Conservation (phyloP, 2,888 invertebrate species). For the Nudaria mundana region DNA sequence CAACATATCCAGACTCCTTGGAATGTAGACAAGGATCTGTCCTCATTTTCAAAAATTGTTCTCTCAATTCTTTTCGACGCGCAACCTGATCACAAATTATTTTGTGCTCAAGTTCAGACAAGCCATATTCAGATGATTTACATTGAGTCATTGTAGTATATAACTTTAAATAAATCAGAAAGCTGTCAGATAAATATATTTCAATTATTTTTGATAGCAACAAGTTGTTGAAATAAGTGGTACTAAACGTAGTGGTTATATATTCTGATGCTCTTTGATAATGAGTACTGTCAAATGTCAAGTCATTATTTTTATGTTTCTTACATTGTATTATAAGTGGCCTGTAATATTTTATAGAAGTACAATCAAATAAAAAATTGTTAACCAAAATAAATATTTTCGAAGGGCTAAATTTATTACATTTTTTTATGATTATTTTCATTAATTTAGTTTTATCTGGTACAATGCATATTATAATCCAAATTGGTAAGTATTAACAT, state of each 20-base stretch:
- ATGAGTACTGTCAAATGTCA: neutral
- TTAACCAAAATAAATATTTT: neutral
- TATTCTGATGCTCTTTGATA: neutral
- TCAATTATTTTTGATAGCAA: neutral
- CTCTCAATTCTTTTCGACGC: constrained; percentile 79
- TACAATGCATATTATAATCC: neutral
- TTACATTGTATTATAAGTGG: neutral
- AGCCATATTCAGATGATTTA: constrained; percentile 54
- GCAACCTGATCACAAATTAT: constrained; percentile 81
- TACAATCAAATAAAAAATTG: constrained; percentile 8
- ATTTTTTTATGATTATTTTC: neutral
- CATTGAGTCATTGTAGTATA: neutral
- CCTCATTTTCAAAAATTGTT: constrained; percentile 84
- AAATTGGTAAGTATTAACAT: neutral
- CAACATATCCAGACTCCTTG: constrained; percentile 84
- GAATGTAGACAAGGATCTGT: constrained; percentile 86
- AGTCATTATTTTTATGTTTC: neutral
- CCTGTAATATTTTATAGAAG: constrained; percentile 1
- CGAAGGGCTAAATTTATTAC: too few species aligned
- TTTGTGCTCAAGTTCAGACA: constrained; percentile 71
- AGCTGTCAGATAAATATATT: neutral
- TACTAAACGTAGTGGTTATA: neutral
- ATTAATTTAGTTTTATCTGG: neutral
- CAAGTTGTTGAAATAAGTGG: neutral
- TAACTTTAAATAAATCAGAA: neutral